phyloP scores from a whole-genome alignment of 2,888 invertebrate species.

The Apomyelois bistriatella region DNA sequence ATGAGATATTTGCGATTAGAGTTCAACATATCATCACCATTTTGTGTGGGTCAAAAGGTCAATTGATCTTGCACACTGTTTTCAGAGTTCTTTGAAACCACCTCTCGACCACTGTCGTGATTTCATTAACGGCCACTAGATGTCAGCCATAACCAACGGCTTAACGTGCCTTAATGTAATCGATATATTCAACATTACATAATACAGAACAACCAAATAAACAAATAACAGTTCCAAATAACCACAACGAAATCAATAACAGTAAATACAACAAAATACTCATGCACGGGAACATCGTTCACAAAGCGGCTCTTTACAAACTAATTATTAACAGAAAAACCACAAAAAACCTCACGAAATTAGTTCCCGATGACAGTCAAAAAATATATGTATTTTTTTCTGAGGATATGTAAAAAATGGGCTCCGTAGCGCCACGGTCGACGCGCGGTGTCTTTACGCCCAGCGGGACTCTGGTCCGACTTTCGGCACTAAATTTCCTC shows the following conservation, averaged over 20 bases:
- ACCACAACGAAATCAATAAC: not conserved
- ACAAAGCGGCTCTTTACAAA: constrained; percentile 56
- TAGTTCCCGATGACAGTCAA: constrained; percentile 79
- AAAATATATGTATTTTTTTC: constrained; percentile 72
- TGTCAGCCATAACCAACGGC: no score
- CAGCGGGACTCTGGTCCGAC: constrained; percentile 54
- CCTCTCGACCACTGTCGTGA: no score
- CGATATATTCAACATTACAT: not conserved
- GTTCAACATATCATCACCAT: no score
- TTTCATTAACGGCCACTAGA: no score
- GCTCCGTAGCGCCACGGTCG: constrained; percentile 58
- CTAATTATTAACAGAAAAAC: constrained; percentile 70
- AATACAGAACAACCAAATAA: not conserved
- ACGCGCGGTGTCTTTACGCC: constrained; percentile 63
- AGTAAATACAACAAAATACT: not conserved
- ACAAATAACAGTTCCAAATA: not conserved
- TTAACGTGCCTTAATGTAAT: no score
- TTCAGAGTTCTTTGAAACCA: no score
- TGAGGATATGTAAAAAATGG: constrained; percentile 47
- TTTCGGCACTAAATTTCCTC: constrained; percentile 67
- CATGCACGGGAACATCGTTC: constrained; percentile 19
- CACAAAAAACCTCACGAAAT: constrained; percentile 73
- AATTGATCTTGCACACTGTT: no score
- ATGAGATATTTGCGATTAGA: no score
- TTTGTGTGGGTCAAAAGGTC: no score